Evolutionary conservation across 2,797 vertebrate genomes (phyloP).

Genomic region (Acanthurus leucopareius): DNA sequence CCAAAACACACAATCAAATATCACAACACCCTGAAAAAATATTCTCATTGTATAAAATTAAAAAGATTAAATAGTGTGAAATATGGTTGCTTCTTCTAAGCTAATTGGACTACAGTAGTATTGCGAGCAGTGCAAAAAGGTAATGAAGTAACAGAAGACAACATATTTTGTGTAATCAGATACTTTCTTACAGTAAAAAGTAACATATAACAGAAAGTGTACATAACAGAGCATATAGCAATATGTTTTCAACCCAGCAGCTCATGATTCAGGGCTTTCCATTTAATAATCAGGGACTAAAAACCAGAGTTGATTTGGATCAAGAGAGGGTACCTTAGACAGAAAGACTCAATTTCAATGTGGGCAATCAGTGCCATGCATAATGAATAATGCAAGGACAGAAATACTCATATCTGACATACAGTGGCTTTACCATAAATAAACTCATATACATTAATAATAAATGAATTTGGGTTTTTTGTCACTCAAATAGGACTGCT

Average conservation of each 20-base stretch:
- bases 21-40: too few species aligned
- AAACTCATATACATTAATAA: neutral
- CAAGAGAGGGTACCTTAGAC: neutral
- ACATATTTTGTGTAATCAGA: neutral
- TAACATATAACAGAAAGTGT: neutral
- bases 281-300: neutral
- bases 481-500: neutral
- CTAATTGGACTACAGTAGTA: too few species aligned
- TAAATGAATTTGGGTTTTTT: neutral
- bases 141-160: neutral
- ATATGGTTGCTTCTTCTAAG: too few species aligned
- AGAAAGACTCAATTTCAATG: too few species aligned
- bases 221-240: neutral
- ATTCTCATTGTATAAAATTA: too few species aligned
- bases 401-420: neutral
- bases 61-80: too few species aligned
- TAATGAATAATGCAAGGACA: neutral
- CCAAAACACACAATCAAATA: too few species aligned
- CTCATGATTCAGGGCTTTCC: neutral
- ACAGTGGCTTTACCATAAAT: slow-evolving; percentile 6
- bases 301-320: neutral
- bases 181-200: neutral
- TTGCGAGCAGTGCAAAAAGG: slow-evolving; percentile 17
- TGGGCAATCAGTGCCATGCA: too few species aligned
- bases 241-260: neutral